Percentiles rank a stretch among this genome's conserved stretches.
Conservation (phyloP, 2,113 vertebrate genomes). For the Alexandromys fortis region DNA sequence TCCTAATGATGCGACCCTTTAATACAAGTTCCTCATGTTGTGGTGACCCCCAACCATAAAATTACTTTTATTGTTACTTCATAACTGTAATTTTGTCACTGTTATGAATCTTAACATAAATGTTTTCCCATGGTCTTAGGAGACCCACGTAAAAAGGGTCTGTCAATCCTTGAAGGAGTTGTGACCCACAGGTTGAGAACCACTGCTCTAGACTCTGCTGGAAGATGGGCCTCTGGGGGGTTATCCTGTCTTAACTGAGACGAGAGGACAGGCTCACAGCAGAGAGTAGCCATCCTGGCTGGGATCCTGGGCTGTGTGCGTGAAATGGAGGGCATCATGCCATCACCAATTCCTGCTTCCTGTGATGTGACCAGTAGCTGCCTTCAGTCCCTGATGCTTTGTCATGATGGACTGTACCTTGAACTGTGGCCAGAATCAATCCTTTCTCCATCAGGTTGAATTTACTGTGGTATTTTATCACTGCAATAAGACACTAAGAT, state of each 20-base stretch:
- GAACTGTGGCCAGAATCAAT: not conserved
- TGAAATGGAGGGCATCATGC: not conserved
- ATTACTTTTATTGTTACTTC: not conserved
- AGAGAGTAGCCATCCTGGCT: not conserved
- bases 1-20: not conserved
- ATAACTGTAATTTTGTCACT: not conserved
- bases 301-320: not conserved
- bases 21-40: not conserved
- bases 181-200: not conserved
- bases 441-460: not conserved
- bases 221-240: too few relatives aligned
- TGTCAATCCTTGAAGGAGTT: not conserved
- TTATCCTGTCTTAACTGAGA: not conserved
- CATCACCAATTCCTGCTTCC: not conserved
- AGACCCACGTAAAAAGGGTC: not conserved
- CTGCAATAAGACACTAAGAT: not conserved
- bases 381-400: not conserved
- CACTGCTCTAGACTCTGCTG: not conserved
- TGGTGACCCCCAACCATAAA: not conserved
- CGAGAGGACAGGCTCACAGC: not conserved
- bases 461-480: not conserved
- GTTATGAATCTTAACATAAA: not conserved
- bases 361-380: not conserved
- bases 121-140: not conserved
- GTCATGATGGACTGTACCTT: not conserved